Evolutionary conservation across 2,797 vertebrate genomes (phyloP), one percentile per base, ranked within the genome.

Genomic region (Myripristis murdjan): DNA sequence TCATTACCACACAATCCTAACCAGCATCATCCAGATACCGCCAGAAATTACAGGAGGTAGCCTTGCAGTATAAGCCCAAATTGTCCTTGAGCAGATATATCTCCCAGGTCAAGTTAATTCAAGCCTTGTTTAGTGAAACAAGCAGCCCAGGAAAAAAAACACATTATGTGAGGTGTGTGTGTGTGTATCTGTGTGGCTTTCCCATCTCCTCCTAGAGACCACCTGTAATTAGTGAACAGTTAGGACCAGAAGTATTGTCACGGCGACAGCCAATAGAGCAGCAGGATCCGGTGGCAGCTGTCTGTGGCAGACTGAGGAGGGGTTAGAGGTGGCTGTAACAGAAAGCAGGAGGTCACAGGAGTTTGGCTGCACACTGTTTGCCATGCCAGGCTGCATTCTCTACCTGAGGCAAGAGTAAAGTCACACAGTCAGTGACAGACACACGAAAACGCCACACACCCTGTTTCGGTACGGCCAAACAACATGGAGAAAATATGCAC

Each of bases 351-450:
- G 79, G 79, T 85, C 83, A 69, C 47, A 16, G n/a, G 41, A 79
- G 75, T 83, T 90, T 83, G 64, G 64, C 67, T 70, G 28, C 14
- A 47, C 71, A 73, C 51, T 7, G 77, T 57, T 88, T 79, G 72
- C 55, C 64, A 75, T 52, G 47, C 59, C 53, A 43, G 69, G 60
- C 31, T 55, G 79, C 75, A 84, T 87, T 83, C 88, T 58, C 53
- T 46, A 69, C 72, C 76, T 82, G 70, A 48, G 73, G 60, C 65
- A 14, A 43, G 51, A 35, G 41, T 16, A 18, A 10, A 22, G 33
- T 47, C 24, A 66, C 31, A 52, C 22, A 35, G 35, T 16, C 12
- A 53, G 47, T 57, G 60, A 46, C 75, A 77, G 16, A 41, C 37
- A 68, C 26, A 71, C 16, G 64, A 72, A 72, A 70, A 72, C 53